These are phyloP conservation scores for Gonatopus flavifemur DNA, from an alignment of 1,140 invertebrate genomes.

Conservation along the genomic window DNA sequence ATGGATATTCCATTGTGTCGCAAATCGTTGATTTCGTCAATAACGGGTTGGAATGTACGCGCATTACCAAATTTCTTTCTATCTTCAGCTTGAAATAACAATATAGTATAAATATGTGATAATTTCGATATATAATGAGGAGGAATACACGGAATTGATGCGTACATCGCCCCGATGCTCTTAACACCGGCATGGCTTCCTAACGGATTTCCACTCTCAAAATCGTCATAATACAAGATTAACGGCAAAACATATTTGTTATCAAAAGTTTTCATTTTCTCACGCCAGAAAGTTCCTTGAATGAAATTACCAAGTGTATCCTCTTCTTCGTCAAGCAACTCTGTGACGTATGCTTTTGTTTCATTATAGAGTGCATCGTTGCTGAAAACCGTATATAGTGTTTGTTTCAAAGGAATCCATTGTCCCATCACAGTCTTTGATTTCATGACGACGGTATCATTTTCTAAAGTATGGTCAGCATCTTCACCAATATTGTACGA, in stretches of 20 bases:
- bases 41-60: slow-evolving; percentile 18
- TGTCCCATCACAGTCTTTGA: too few relatives aligned
- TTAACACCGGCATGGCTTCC: slow-evolving; percentile 29
- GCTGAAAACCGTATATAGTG: too few relatives aligned
- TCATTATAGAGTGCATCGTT: too few relatives aligned
- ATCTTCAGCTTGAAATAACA: slow-evolving; percentile 32
- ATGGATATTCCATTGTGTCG: slow-evolving; percentile 23
- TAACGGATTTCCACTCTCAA: slow-evolving; percentile 29
- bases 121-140: slow-evolving; percentile 21
- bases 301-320: too few relatives aligned
- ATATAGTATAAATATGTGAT: slow-evolving; percentile 34
- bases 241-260: slow-evolving; percentile 27
- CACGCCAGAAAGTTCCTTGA: background rate
- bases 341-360: too few relatives aligned
- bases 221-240: slow-evolving; percentile 26
- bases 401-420: too few relatives aligned
- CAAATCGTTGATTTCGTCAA: background rate
- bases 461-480: too few relatives aligned
- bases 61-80: slow-evolving; percentile 23
- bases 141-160: slow-evolving; percentile 32
- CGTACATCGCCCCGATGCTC: slow-evolving; percentile 32
- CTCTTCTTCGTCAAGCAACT: too few relatives aligned
- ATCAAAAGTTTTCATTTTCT: background rate
- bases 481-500: too few relatives aligned
- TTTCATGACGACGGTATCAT: too few relatives aligned